Conservation (phyloP, 2,888 invertebrate genomes). For the Punctoribates punctum region DNA sequence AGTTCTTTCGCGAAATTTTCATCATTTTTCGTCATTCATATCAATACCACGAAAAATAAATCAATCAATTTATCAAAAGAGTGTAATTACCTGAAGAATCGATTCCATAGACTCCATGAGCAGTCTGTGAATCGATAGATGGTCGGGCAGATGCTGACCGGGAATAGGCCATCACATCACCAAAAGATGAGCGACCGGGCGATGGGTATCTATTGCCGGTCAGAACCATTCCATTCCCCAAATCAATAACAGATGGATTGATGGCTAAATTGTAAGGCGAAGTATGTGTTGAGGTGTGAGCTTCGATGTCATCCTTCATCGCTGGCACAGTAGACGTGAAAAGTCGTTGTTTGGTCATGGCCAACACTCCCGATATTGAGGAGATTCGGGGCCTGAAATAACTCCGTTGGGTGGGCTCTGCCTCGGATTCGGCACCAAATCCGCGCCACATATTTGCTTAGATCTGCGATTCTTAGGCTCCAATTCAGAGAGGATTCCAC, state of each 20-base stretch:
- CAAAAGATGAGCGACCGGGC: slow-evolving; percentile 39
- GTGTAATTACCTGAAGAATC: slow-evolving; percentile 22
- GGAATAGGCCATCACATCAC: slow-evolving; percentile 42
- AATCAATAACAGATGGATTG: background rate
- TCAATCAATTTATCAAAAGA: background rate
- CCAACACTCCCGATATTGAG: slow-evolving; percentile 43
- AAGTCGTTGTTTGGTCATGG: slow-evolving; percentile 43
- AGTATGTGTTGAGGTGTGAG: slow-evolving; percentile 34
- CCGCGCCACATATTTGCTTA: slow-evolving; percentile 42
- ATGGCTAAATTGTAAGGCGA: slow-evolving; percentile 22
- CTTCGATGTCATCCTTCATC: slow-evolving; percentile 34
- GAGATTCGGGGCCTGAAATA: slow-evolving; percentile 43
- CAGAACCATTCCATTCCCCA: slow-evolving; percentile 25
- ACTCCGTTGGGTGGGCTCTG: slow-evolving; percentile 39
- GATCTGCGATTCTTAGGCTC: too few species aligned
- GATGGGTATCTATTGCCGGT: slow-evolving; percentile 41
- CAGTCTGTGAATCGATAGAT: slow-evolving; percentile 42
- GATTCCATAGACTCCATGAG: slow-evolving; percentile 41
- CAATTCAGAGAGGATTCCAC: too few species aligned
- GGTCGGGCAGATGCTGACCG: slow-evolving; percentile 42
- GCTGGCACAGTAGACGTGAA: slow-evolving; percentile 37
- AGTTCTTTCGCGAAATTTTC: too few species aligned
- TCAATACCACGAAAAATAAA: background rate
- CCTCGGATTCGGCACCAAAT: slow-evolving; percentile 42
- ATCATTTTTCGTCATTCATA: background rate